Conservation (phyloP, 1,140 invertebrate species). For the Bombus confusus region DNA sequence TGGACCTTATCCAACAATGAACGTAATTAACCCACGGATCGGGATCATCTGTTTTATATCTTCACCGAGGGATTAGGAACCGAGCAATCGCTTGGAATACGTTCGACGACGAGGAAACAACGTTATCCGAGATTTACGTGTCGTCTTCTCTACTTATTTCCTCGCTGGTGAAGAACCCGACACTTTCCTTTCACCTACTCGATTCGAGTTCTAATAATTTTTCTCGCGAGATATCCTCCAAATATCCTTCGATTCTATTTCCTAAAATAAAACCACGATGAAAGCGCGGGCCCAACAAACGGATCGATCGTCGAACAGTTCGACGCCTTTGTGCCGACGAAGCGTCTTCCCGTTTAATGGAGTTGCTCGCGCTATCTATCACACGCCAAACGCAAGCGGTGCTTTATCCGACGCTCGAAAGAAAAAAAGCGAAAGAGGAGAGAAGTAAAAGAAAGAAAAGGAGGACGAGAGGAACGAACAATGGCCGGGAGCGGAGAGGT, state of each 20-base stretch:
- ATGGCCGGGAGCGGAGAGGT: conserved; percentile 4
- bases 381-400: conserved; percentile 26
- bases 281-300: background rate
- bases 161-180: too few species aligned
- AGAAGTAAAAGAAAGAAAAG: background rate
- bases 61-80: background rate
- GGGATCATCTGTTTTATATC: background rate
- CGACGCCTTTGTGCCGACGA: background rate
- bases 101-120: too few species aligned
- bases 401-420: background rate
- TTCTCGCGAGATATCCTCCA: too few species aligned
- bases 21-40: background rate
- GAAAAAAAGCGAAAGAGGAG: background rate
- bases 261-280: background rate
- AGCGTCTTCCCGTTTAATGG: conserved; percentile 17
- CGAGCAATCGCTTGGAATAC: background rate
- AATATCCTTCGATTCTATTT: background rate
- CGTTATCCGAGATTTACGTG: background rate
- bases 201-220: too few species aligned
- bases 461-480: conserved; percentile 13
- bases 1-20: background rate
- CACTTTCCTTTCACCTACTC: too few species aligned
- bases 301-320: background rate
- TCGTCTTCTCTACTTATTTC: too few species aligned
- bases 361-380: conserved; percentile 19